Base-by-base conservation (phyloP, 2,888 invertebrate species). In the Noctua janthina region DNA sequence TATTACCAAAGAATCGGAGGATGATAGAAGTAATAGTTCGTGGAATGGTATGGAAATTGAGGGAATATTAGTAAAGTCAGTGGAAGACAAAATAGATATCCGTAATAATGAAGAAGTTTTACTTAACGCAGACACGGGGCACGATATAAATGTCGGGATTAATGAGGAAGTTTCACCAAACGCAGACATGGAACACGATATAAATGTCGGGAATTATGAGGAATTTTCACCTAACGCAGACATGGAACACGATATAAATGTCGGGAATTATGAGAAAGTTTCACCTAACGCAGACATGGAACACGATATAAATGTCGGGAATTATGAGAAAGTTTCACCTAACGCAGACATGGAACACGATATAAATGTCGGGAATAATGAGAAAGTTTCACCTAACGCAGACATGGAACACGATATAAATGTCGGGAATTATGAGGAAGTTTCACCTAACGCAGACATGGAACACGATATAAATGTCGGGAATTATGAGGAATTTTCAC, bases 311-410 rank as follows among this genome's bases (percentile, higher is more conserved):
- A 75, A 68, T 6, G 64, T 29, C 29, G n/a, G 43, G 1, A 74
- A 66, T 64, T 64, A 77, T 49, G 43, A 79, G 56, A 70, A 68
- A 77, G 71, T 62, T 43, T 17, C n/a, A 73, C 49, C 51, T 29
- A 20, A 59, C 11, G 54, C 71, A 71, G 66, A 1, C 39, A 56
- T 10, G 20, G 5, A 29, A 51, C 1, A 35, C 43, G 15, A 35
- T 20, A 13, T 67, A 67, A 71, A 72, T 10, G 62, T 64, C 15
- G 67, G 43, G 1, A 43, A 35, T 23, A 74, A 56, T 13, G 71
- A 71, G 11, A 35, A 59, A 20, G 29, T 43, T 17, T 56, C 13
- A 7, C 8, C 5, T 43, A 29, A n/a, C 43, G 17, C 20, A 51
- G 35, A 11, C 51, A 43, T 54, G 43, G 11, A 54, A 23, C 4